Conservation (phyloP, 1,140 invertebrate species). For the Penaeus vannamei region DNA sequence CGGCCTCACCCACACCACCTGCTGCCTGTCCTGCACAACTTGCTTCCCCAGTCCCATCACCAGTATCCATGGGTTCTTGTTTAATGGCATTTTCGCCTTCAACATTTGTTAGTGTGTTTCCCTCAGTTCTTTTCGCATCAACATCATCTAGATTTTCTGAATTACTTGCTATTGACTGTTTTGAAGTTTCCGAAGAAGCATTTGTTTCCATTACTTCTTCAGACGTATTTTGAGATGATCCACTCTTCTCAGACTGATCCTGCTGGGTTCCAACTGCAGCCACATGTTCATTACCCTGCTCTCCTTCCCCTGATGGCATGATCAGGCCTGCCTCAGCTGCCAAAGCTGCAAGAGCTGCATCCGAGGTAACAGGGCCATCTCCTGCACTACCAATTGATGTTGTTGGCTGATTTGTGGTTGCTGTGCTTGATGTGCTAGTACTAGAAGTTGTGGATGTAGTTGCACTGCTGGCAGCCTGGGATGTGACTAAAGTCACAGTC, state of each 20-base stretch:
- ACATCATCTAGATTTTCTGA: conserved; percentile 36
- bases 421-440: conserved; percentile 38
- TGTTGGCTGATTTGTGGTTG: conserved; percentile 56
- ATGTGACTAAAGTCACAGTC: conserved; percentile 73
- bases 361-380: conserved; percentile 78
- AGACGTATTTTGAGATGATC: conserved; percentile 46
- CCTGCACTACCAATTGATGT: conserved; percentile 74
- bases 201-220: background rate
- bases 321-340: conserved; percentile 79
- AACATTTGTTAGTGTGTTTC: conserved; percentile 21
- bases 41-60: conserved; percentile 44
- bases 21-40: conserved; percentile 21
- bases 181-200: background rate
- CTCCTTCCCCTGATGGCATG: conserved; percentile 72
- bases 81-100: conserved; percentile 54
- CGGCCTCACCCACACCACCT: background rate
- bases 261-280: background rate
- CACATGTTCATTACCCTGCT: conserved; percentile 32
- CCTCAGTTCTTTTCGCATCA: conserved; percentile 39
- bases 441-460: conserved; percentile 48
- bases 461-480: conserved; percentile 58
- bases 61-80: conserved; percentile 61
- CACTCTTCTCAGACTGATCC: conserved; percentile 58
- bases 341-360: conserved; percentile 78
- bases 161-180: background rate